These are phyloP conservation scores for Montipora capricornis DNA, from an alignment of 64 coral and sea anemone species.

Conservation along the genomic window DNA sequence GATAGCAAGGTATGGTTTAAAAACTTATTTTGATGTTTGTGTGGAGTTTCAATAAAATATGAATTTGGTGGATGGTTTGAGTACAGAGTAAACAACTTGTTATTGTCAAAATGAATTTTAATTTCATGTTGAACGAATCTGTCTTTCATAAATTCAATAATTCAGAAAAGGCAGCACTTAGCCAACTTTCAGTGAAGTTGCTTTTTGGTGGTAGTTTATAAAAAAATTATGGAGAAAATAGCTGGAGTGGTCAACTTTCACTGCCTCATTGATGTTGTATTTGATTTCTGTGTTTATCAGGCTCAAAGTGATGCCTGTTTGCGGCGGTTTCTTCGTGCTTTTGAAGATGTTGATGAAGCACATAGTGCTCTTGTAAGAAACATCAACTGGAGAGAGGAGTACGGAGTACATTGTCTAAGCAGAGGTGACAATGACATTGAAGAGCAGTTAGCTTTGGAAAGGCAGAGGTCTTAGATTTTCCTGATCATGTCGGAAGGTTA, in stretches of 20 bases:
- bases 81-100: too few relatives aligned
- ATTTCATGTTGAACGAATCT: too few relatives aligned
- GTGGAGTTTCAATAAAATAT: too few relatives aligned
- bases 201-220: too few relatives aligned
- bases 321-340: constrained; percentile 84
- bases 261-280: background rate
- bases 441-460: constrained; percentile 78
- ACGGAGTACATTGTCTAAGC: constrained; percentile 85
- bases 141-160: too few relatives aligned
- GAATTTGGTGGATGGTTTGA: too few relatives aligned
- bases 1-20: too few relatives aligned
- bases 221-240: too few relatives aligned
- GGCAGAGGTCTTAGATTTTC: constrained; percentile 78
- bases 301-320: constrained; percentile 94
- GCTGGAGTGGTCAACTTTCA: background rate
- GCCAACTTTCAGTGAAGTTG: too few relatives aligned
- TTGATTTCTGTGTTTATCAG: constrained; percentile 23
- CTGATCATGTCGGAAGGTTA: constrained; percentile 80
- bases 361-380: constrained; percentile 81
- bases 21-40: too few relatives aligned
- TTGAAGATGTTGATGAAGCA: constrained; percentile 92
- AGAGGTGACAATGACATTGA: constrained; percentile 84
- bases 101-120: too few relatives aligned
- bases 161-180: too few relatives aligned
- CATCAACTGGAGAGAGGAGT: constrained; percentile 92